phyloP scores from a whole-genome alignment of 2,113 vertebrate species.

The Pterophyllum scalare region DNA sequence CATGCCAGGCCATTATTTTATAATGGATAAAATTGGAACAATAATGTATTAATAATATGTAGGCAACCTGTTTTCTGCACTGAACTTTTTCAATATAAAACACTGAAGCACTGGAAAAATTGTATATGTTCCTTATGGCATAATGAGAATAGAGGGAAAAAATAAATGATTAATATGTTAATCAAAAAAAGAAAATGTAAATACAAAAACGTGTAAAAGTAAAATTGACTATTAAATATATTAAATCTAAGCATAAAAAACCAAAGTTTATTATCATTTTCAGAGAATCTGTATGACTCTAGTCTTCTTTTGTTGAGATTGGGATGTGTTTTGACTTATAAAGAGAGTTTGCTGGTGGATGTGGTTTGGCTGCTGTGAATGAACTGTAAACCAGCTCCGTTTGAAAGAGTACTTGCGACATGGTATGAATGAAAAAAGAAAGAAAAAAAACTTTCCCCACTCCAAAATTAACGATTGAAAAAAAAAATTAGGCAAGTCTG shows the following conservation, averaged over 20 bases:
- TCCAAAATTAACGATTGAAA: not conserved
- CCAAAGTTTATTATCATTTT: not conserved
- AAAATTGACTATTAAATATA: not conserved
- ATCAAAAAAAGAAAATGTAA: not conserved
- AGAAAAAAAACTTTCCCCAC: not conserved
- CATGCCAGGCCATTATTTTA: not conserved
- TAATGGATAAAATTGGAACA: not conserved
- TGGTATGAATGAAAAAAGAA: not conserved
- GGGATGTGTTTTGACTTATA: no score
- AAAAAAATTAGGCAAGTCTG: conserved; percentile 25
- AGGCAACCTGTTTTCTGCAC: not conserved
- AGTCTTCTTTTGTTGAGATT: no score
- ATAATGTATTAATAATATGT: not conserved
- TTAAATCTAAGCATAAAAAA: not conserved
- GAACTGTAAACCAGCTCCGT: not conserved
- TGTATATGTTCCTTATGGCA: not conserved
- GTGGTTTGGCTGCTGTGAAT: not conserved
- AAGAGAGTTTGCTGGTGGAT: not conserved
- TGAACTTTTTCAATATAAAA: not conserved
- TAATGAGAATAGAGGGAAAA: not conserved
- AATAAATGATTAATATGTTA: not conserved
- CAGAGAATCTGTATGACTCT: not conserved
- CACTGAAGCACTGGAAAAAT: not conserved
- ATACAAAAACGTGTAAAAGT: not conserved
- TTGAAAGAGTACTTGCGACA: not conserved